phyloP scores from a whole-genome alignment of 2,113 vertebrate species.

The Nipponia nippon region DNA sequence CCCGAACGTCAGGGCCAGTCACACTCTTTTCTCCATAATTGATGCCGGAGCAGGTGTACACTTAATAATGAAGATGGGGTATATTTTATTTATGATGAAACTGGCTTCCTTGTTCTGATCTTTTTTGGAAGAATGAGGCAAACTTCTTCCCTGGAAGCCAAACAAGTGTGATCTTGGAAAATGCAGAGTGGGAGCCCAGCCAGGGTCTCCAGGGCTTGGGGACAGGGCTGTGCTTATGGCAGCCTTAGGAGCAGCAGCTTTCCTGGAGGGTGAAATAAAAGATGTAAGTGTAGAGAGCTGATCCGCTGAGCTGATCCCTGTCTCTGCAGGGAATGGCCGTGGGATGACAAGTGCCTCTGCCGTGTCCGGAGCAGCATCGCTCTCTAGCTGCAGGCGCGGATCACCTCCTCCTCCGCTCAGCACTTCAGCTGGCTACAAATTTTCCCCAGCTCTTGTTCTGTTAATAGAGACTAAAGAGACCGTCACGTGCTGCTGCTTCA shows the following conservation, averaged over 20 bases:
- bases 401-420: background rate
- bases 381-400: background rate
- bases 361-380: background rate
- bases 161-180: background rate
- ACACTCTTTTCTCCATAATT: background rate
- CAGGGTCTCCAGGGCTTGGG: background rate
- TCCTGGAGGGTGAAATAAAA: background rate
- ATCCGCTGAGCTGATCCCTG: background rate
- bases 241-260: background rate
- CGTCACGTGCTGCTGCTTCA: background rate
- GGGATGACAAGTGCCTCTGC: background rate
- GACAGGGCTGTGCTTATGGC: background rate
- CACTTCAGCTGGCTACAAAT: background rate
- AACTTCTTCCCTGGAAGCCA: background rate
- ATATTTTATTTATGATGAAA: background rate
- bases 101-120: background rate
- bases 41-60: fast-evolving
- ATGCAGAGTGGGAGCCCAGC: background rate
- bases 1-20: fast-evolving
- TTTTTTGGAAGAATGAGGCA: background rate
- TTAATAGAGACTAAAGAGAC: background rate
- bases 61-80: background rate
- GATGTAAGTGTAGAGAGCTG: background rate
- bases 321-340: fast-evolving
- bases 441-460: background rate